phyloP scores from a whole-genome alignment of 2,888 invertebrate species.

The Drosophila nigritarsus region DNA sequence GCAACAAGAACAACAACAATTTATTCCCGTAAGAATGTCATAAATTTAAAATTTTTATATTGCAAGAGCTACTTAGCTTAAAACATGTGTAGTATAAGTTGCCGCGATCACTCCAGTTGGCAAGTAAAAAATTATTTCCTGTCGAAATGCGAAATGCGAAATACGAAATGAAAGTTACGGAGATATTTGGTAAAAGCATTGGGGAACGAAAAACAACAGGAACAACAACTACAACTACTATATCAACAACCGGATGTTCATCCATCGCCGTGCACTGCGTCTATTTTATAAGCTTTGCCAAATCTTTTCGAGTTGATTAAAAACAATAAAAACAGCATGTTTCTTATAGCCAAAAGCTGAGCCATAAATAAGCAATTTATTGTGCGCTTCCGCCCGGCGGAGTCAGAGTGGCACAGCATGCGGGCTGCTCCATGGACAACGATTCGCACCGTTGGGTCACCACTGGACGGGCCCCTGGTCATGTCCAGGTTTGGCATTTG shows the following conservation, averaged over 20 bases:
- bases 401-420: conserved; percentile 56
- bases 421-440: conserved; percentile 40
- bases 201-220: conserved; percentile 14
- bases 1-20: not conserved
- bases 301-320: conserved; percentile 83
- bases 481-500: conserved; percentile 68
- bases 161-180: conserved; percentile 23
- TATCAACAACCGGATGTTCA: conserved; percentile 62
- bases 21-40: conserved; percentile 38
- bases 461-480: conserved; percentile 40
- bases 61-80: conserved; percentile 23
- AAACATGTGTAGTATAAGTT: conserved; percentile 27
- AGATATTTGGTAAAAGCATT: conserved; percentile 24
- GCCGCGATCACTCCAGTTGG: conserved; percentile 21
- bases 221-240: conserved; percentile 28
- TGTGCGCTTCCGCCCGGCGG: conserved; percentile 72
- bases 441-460: conserved; percentile 38
- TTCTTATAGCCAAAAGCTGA: conserved; percentile 80
- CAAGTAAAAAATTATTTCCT: conserved; percentile 71
- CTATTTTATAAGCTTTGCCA: conserved; percentile 78
- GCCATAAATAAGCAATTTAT: conserved; percentile 84
- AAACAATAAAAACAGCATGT: conserved; percentile 82
- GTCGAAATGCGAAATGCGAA: conserved; percentile 39
- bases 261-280: conserved; percentile 65
- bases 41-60: conserved; percentile 54